Conservation (phyloP, 1,140 invertebrate genomes). For the Aphaenogaster rudis region DNA sequence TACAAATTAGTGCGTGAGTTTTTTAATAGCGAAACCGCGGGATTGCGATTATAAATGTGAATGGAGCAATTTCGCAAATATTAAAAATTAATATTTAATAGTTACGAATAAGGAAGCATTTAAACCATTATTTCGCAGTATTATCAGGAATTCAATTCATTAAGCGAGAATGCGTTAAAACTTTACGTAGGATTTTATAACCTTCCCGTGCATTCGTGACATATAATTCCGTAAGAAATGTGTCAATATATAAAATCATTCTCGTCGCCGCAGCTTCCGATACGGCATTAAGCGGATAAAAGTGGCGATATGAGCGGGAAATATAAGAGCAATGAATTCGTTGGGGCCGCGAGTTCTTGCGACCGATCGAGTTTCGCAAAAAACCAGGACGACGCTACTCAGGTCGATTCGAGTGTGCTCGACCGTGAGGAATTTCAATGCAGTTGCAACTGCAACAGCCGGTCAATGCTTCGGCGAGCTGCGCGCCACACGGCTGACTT, state of each 20-base stretch:
- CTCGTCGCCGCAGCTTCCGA: background rate
- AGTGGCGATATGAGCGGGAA: slow-evolving; percentile 14
- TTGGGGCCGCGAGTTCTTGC: background rate
- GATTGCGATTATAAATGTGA: background rate
- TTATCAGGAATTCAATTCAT: background rate
- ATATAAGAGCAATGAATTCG: slow-evolving; percentile 20
- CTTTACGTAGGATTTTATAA: background rate
- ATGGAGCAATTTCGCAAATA: background rate
- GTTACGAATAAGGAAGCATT: background rate
- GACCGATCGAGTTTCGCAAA: slow-evolving; percentile 44
- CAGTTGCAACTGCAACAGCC: slow-evolving; percentile 18
- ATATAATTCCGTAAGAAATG: background rate
- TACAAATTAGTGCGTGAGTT: background rate
- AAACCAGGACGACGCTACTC: slow-evolving; percentile 19
- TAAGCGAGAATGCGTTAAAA: background rate
- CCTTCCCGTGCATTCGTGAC: background rate
- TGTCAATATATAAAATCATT: background rate
- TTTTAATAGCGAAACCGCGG: background rate
- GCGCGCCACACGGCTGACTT: slow-evolving; percentile 12
- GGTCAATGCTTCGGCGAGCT: slow-evolving; percentile 11
- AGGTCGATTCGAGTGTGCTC: slow-evolving; percentile 35
- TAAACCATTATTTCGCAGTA: background rate
- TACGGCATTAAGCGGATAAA: background rate
- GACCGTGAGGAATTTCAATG: slow-evolving; percentile 66
- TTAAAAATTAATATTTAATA: background rate